phyloP scores from a whole-genome alignment of 2,888 invertebrate genomes.

The Cloeon dipterum region DNA sequence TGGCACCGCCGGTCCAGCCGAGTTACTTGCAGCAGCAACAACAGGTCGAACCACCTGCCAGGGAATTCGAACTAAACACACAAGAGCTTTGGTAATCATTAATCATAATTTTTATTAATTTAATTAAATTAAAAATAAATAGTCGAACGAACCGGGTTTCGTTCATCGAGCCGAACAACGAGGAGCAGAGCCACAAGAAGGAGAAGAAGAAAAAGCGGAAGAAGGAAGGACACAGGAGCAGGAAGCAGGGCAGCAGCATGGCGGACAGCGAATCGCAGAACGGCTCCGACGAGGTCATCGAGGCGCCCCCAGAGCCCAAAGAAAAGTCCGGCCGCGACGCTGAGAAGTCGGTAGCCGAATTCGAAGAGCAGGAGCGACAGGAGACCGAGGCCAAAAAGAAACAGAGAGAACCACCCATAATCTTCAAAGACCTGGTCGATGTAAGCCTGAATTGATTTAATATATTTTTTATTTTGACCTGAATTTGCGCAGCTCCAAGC shows the following conservation, averaged over 20 bases:
- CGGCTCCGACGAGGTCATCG: slow-evolving; percentile 4
- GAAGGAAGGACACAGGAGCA: slow-evolving; percentile 22
- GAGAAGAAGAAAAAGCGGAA: slow-evolving; percentile 45
- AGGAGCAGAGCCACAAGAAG: slow-evolving; percentile 49
- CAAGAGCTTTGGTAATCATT: background rate
- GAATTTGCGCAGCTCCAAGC: slow-evolving; percentile 28
- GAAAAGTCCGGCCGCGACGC: slow-evolving; percentile 7
- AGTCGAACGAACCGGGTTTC: background rate
- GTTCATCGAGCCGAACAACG: slow-evolving; percentile 24
- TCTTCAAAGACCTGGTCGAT: slow-evolving; percentile 44
- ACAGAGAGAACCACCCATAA: slow-evolving; percentile 54
- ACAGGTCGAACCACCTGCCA: too few species aligned
- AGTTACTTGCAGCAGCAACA: too few species aligned
- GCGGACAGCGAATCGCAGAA: slow-evolving; percentile 10
- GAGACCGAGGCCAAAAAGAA: slow-evolving; percentile 46
- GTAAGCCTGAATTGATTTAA: slow-evolving; percentile 23
- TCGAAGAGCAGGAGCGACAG: slow-evolving; percentile 33
- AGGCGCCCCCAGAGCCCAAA: slow-evolving; percentile 5
- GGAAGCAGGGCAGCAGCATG: slow-evolving; percentile 14
- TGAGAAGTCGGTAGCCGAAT: slow-evolving; percentile 15
- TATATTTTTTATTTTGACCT: background rate
- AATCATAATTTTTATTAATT: background rate
- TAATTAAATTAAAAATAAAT: background rate
- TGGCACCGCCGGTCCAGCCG: background rate
- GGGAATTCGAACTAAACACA: background rate